phyloP scores from a whole-genome alignment of 2,797 vertebrate genomes.

The Phoeniculus purpureus region DNA sequence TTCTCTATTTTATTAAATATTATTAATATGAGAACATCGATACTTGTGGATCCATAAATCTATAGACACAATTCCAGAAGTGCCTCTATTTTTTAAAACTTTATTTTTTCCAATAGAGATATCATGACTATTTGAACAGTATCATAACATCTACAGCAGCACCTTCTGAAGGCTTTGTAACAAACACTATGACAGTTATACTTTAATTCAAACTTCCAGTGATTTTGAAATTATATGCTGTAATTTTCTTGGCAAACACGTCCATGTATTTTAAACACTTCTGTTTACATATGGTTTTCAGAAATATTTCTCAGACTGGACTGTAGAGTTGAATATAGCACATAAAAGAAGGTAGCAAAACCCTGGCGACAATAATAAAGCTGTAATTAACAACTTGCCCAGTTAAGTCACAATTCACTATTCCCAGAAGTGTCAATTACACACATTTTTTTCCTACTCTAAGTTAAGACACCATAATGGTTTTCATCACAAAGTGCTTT shows the following conservation, averaged over 20 bases:
- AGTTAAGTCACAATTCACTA: not conserved
- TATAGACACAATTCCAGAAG: not conserved
- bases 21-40: not conserved
- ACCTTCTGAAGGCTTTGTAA: not conserved
- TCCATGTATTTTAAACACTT: not conserved
- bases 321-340: not conserved
- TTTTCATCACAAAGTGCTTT: constrained; percentile 61
- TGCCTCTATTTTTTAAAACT: not conserved
- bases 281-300: not conserved
- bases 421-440: not conserved
- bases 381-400: not conserved
- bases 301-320: not conserved
- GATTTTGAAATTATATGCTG: not conserved
- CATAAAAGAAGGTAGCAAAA: not conserved
- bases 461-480: not conserved
- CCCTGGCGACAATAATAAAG: not conserved
- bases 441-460: not conserved
- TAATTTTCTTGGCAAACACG: not conserved
- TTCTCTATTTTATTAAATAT: not conserved
- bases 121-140: not conserved
- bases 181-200: not conserved
- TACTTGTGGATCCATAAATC: not conserved
- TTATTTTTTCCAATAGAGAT: not conserved
- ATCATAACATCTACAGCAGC: not conserved
- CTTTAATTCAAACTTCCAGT: not conserved